A percentile compares a stretch with the other conserved stretches of the same genome.
phyloP scores from a whole-genome alignment of 1,140 invertebrate species.

The Drosophila ananassae region DNA sequence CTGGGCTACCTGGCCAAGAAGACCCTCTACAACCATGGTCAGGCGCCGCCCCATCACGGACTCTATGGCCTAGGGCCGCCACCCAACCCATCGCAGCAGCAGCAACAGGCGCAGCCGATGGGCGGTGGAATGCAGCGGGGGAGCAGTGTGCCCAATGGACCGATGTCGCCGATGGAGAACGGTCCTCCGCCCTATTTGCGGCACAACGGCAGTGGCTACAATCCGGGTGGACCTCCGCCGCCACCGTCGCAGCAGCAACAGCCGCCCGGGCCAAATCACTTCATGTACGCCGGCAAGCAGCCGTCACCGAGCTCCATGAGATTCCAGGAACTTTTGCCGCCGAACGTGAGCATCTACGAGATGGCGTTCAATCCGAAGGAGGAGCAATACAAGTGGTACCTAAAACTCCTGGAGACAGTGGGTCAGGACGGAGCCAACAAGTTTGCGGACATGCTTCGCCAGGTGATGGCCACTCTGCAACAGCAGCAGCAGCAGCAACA shows the following conservation, averaged over 20 bases:
- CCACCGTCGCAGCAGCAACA: slow-evolving; percentile 31
- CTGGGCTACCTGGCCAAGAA: slow-evolving; percentile 76
- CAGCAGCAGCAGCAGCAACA: slow-evolving; percentile 51
- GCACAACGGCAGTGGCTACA: slow-evolving; percentile 71
- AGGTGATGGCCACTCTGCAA: slow-evolving; percentile 73
- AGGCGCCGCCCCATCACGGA: slow-evolving; percentile 66
- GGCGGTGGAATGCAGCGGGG: slow-evolving; percentile 60
- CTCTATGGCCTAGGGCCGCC: slow-evolving; percentile 60
- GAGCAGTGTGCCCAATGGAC: slow-evolving; percentile 77
- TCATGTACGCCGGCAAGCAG: slow-evolving; percentile 69
- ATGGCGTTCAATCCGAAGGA: slow-evolving; percentile 83
- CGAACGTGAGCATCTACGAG: slow-evolving; percentile 83
- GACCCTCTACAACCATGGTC: slow-evolving; percentile 71
- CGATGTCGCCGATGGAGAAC: slow-evolving; percentile 80
- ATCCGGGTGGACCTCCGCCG: slow-evolving; percentile 51
- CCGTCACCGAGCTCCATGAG: slow-evolving; percentile 74
- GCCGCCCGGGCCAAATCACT: slow-evolving; percentile 48
- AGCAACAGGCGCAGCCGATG: slow-evolving; percentile 54
- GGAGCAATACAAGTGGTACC: slow-evolving; percentile 82
- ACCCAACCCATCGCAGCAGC: slow-evolving; percentile 60
- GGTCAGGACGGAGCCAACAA: slow-evolving; percentile 83
- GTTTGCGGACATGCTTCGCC: slow-evolving; percentile 77
- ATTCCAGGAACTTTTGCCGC: slow-evolving; percentile 78
- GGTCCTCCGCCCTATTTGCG: slow-evolving; percentile 66
- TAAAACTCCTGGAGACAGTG: slow-evolving; percentile 75